phyloP scores from a whole-genome alignment of 2,888 invertebrate species.

The Limnephilus lunatus region DNA sequence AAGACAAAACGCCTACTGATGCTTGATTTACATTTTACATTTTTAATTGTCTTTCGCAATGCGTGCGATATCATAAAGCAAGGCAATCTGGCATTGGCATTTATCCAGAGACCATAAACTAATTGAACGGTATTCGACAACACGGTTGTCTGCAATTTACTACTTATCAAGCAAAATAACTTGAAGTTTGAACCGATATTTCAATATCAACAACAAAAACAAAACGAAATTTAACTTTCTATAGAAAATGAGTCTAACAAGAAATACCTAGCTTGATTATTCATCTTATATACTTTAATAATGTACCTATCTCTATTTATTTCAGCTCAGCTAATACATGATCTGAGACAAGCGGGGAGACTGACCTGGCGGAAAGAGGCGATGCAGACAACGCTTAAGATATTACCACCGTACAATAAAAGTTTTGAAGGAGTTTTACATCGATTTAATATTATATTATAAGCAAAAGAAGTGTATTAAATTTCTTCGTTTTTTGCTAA shows the following conservation, averaged over 20 bases:
- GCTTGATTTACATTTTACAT: no score
- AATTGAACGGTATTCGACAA: no score
- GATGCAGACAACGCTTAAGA: background rate
- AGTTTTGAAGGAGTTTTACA: background rate
- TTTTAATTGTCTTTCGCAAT: no score
- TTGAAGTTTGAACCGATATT: no score
- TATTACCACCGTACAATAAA: background rate
- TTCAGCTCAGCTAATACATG: background rate
- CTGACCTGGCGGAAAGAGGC: background rate
- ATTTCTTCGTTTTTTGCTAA: background rate
- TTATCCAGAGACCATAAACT: no score
- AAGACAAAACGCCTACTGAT: no score
- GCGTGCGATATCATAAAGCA: no score
- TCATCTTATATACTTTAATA: background rate
- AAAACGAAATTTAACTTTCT: no score
- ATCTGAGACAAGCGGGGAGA: background rate
- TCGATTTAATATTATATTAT: background rate
- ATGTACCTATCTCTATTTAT: background rate
- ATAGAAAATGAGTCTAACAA: background rate
- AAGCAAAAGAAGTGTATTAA: background rate
- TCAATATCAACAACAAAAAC: no score
- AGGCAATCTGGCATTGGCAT: no score
- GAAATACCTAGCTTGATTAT: background rate
- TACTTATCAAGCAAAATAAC: no score
- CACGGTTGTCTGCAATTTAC: no score